Percentiles rank a stretch among this genome's conserved stretches.
These are phyloP conservation scores for Lanius collurio DNA, from an alignment of 2,113 vertebrate genomes.

Conservation along the genomic window DNA sequence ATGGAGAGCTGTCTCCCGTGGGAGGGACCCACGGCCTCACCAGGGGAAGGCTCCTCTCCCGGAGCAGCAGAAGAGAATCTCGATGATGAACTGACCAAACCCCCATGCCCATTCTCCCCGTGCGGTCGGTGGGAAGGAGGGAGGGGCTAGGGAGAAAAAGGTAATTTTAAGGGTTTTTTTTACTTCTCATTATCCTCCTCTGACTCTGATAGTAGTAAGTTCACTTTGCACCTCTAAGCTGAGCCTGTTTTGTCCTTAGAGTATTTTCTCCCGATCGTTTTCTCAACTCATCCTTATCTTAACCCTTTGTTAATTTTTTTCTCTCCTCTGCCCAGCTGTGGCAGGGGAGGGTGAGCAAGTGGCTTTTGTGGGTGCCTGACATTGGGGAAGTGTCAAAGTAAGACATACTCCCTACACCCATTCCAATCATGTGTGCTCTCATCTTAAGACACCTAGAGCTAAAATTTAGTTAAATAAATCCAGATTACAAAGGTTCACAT, in stretches of 20 bases:
- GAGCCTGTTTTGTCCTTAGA: not conserved
- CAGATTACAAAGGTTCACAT: not conserved
- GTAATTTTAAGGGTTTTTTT: not conserved
- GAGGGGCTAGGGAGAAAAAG: not conserved
- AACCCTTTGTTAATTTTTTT: not conserved
- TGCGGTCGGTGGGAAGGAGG: not conserved
- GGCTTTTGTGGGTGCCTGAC: not conserved
- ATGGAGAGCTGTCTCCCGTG: not conserved
- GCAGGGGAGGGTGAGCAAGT: not conserved
- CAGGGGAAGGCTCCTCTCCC: not conserved
- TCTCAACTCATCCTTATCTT: not conserved
- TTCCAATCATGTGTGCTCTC: not conserved
- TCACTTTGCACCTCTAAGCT: not conserved
- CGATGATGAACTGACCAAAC: not conserved
- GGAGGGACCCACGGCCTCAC: not conserved
- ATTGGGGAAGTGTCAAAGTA: not conserved
- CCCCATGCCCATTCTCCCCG: not conserved
- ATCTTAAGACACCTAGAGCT: not conserved
- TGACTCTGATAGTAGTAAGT: not conserved
- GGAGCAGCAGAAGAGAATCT: rapidly evolving
- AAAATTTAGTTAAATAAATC: not conserved
- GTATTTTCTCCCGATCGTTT: not conserved
- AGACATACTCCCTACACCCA: rapidly evolving
- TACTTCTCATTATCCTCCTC: not conserved
- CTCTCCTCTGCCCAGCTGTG: not conserved